Conservation (phyloP, 2,113 vertebrate genomes). For the Echinops telfairi region DNA sequence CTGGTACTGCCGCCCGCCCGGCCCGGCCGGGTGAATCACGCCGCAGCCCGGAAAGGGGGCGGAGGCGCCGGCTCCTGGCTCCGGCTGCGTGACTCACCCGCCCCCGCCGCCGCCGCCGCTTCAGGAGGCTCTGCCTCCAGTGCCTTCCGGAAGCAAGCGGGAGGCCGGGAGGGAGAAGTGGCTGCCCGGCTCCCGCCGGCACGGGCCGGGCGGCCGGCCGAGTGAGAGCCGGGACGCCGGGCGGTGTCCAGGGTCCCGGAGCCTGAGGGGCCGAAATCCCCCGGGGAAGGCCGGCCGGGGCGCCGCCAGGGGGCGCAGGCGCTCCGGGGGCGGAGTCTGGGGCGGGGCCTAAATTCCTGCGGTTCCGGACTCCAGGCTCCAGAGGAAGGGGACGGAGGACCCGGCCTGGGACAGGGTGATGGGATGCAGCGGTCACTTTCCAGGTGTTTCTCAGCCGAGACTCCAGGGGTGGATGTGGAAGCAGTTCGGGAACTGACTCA, state of each 20-base stretch:
- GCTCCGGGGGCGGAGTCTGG: slow-evolving; percentile 27
- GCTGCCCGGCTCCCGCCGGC: neutral
- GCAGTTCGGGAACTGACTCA: too few relatives aligned
- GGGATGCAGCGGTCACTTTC: neutral
- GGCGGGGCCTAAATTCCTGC: slow-evolving; percentile 74
- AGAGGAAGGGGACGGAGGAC: neutral
- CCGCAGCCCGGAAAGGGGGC: slow-evolving; percentile 77
- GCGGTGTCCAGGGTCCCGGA: neutral
- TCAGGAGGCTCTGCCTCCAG: slow-evolving; percentile 73
- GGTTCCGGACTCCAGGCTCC: slow-evolving; percentile 55
- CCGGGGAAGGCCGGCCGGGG: too few relatives aligned
- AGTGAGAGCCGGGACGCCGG: neutral
- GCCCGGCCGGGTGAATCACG: slow-evolving; percentile 80
- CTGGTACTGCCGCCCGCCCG: slow-evolving; percentile 36
- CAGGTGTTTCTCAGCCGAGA: neutral
- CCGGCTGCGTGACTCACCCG: slow-evolving; percentile 83
- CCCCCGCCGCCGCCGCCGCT: slow-evolving; percentile 76
- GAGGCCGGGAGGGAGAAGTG: neutral
- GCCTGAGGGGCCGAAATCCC: too few relatives aligned
- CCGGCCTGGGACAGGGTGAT: neutral
- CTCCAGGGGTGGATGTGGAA: too few relatives aligned
- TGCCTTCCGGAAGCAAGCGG: slow-evolving; percentile 73
- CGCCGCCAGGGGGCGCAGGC: neutral
- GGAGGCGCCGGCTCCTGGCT: slow-evolving; percentile 81
- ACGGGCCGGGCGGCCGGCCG: neutral